These are phyloP conservation scores for Champsocephalus gunnari DNA, from an alignment of 2,797 vertebrate genomes.

Conservation along the genomic window DNA sequence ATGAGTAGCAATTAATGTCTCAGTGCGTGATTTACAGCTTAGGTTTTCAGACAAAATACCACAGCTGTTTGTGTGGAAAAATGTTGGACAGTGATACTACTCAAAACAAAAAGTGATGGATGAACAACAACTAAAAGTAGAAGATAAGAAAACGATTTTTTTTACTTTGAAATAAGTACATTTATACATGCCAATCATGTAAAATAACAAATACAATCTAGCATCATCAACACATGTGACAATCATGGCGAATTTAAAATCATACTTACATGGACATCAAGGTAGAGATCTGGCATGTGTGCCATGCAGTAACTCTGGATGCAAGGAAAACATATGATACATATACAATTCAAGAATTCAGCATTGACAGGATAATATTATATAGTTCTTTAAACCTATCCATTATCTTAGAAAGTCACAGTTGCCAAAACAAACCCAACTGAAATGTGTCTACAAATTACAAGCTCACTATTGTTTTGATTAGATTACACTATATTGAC, in stretches of 20 bases:
- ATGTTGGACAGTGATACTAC: neutral
- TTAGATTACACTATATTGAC: neutral
- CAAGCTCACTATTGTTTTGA: neutral
- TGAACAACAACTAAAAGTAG: neutral
- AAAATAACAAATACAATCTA: neutral
- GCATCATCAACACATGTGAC: neutral
- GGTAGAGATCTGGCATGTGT: conserved; percentile 69
- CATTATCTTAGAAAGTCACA: neutral
- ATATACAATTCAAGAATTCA: neutral
- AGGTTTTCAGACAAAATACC: conserved; percentile 38
- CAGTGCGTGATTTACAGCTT: conserved; percentile 45
- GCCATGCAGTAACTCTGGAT: conserved; percentile 67
- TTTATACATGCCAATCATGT: neutral
- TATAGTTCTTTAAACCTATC: neutral
- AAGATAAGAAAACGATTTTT: neutral
- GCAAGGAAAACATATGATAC: conserved; percentile 10
- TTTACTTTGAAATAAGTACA: neutral
- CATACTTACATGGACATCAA: conserved; percentile 79
- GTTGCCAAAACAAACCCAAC: neutral
- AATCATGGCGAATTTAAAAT: neutral
- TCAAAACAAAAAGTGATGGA: conserved; percentile 1
- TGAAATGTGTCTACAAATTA: neutral
- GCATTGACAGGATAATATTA: neutral
- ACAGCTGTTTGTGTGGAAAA: conserved; percentile 18
- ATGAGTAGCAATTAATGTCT: conserved; percentile 54